Evolutionary conservation across 2,888 invertebrate genomes (phyloP).

Genomic region (Galeopsomyia nigrocyanea): DNA sequence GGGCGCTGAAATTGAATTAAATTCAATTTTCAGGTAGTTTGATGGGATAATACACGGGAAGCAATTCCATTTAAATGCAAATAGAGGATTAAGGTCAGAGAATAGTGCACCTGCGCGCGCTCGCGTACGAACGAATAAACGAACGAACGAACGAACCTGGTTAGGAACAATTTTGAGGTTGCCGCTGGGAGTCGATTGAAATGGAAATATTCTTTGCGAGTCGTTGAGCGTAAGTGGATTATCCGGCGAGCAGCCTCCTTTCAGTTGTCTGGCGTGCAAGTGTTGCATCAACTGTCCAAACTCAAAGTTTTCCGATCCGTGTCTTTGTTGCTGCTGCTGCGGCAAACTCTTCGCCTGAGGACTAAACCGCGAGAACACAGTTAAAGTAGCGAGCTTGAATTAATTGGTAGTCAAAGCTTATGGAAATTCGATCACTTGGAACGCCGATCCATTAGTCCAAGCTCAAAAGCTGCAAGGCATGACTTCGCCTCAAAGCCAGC

Average conservation of each 20-base stretch:
- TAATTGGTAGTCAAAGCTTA: background rate
- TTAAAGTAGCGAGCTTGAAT: background rate
- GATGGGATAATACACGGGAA: no score
- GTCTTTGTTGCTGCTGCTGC: background rate
- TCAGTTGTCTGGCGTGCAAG: conserved; percentile 49
- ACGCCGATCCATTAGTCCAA: conserved; percentile 57
- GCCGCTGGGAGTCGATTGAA: conserved; percentile 78
- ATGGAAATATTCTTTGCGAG: conserved; percentile 71
- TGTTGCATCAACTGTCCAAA: conserved; percentile 56
- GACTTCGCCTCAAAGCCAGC: background rate
- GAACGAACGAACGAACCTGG: conserved; percentile 70
- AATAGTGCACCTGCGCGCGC: no score
- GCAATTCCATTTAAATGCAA: background rate
- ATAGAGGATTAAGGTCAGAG: background rate
- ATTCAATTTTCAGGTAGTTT: no score
- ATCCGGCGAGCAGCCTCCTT: conserved; percentile 44
- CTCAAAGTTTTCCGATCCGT: conserved; percentile 4
- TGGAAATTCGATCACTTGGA: conserved; percentile 48
- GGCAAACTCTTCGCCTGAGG: conserved; percentile 11
- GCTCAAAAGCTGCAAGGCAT: conserved; percentile 27
- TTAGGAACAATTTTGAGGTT: conserved; percentile 79
- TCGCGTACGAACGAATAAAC: background rate
- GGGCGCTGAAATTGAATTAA: no score
- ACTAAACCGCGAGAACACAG: background rate
- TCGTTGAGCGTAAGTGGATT: conserved; percentile 51